Evolutionary conservation across 1,140 invertebrate genomes (phyloP), one percentile per base, ranked within the genome.

Genomic region (Drosophila triauraria): DNA sequence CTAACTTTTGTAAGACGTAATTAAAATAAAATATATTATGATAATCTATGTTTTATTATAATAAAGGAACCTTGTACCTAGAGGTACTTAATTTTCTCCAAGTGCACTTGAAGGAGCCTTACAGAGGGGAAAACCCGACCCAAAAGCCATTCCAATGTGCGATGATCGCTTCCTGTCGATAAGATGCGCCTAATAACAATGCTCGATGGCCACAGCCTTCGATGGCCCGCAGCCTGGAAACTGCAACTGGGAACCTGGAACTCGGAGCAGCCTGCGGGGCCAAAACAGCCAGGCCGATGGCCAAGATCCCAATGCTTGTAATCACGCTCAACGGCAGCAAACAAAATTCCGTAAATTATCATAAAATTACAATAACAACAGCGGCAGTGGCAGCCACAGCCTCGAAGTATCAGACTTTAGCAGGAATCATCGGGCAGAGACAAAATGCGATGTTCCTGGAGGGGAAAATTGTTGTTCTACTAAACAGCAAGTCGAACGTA

Each of bases 121-220:
- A 8, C 30, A 10, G 44, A 15, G 47, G 54, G 50, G 63, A 62
- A 59, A 63, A 56, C 23, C 53, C 51, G 20, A 59, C 35, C 53
- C 35, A 61, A 59, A 60, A 79, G 53, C 79, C 81, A 87, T 70
- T 65, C 77, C 68, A 88, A 87, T 90, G 85, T 91, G 86, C 85
- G 85, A 90, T 91, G 85, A 85, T 90, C 78, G 85, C 75, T 90
- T 90, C 85, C 81, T 90, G 85, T 78, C 82, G 85, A 90, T 90
- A 90, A 90, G 84, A 91, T 90, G 75, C 80, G 47, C 75, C 62
- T 85, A 90, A 90, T 90, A 85, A 90, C 69, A 87, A 87, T 83
- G 80, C 70, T 82, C 51, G 47, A 25, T 40, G 53, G 53, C 53
- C 30, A 56, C 35, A 40, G 38, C 53, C 53, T 56, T 56, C 57